Conservation (phyloP, 2,888 invertebrate species). For the Ophion slaviceki region DNA sequence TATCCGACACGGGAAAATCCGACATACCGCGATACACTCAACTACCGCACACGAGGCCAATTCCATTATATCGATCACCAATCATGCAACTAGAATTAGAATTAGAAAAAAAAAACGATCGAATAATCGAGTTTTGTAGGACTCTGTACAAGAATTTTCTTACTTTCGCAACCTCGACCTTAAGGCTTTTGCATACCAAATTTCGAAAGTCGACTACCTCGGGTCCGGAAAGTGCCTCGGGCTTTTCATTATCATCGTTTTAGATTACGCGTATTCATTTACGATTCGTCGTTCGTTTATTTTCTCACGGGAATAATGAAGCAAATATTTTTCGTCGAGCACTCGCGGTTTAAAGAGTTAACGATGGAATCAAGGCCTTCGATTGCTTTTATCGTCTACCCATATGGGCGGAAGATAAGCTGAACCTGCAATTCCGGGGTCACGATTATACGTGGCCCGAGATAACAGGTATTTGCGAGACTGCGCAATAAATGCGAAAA, state of each 20-base stretch:
- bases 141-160: neutral
- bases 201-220: neutral
- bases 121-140: neutral
- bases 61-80: conserved; percentile 27
- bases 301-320: neutral
- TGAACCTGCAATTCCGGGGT: conserved; percentile 47
- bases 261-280: neutral
- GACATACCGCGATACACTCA: conserved; percentile 8
- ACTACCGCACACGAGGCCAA: conserved; percentile 7
- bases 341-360: neutral
- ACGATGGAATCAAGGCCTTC: conserved; percentile 3
- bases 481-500: neutral
- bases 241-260: neutral
- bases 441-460: conserved; percentile 50
- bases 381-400: conserved; percentile 16
- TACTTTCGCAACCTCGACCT: neutral
- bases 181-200: neutral
- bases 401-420: conserved; percentile 51
- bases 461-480: conserved; percentile 59
- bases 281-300: neutral
- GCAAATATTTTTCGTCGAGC: neutral
- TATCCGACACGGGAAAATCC: conserved; percentile 15
- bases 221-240: neutral
- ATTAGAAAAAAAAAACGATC: neutral
- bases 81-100: conserved; percentile 7